Evolutionary conservation across 92 coral and sea anemone genomes (phyloP).

Genomic region (Parazoanthus atlanticus): DNA sequence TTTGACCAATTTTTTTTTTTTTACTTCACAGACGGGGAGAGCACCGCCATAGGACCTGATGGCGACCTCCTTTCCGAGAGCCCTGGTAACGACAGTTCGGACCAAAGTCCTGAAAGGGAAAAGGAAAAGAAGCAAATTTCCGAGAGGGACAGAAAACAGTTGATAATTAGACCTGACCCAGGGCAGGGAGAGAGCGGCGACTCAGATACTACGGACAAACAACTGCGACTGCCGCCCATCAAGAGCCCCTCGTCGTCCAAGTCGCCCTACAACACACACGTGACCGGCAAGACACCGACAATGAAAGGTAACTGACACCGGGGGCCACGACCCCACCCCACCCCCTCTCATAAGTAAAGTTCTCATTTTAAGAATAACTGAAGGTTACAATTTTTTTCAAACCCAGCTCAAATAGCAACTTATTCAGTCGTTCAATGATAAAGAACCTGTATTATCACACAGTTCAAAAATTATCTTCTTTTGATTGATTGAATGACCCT

Average conservation of each 20-base stretch:
- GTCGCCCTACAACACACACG: conserved; percentile 32
- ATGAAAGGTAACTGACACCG: conserved; percentile 35
- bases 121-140: neutral
- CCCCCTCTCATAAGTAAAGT: neutral
- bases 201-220: conserved; percentile 27
- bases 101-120: conserved; percentile 8
- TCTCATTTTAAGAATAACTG: neutral
- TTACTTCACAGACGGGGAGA: conserved; percentile 69
- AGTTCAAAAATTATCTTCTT: no score
- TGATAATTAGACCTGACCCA: neutral
- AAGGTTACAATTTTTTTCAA: neutral
- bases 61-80: conserved; percentile 20
- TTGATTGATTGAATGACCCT: no score
- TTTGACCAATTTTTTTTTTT: neutral
- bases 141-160: neutral
- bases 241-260: conserved; percentile 19
- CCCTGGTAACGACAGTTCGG: conserved; percentile 31
- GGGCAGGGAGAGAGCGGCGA: conserved; percentile 4
- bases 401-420: no score
- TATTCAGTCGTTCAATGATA: no score
- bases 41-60: conserved; percentile 75
- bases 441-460: no score
- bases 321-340: no score
- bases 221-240: conserved; percentile 28
- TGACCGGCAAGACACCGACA: conserved; percentile 12